Percentiles rank a stretch among this genome's conserved stretches.
Conservation (phyloP, 2,113 vertebrate genomes). For the Oryctolagus cuniculus region DNA sequence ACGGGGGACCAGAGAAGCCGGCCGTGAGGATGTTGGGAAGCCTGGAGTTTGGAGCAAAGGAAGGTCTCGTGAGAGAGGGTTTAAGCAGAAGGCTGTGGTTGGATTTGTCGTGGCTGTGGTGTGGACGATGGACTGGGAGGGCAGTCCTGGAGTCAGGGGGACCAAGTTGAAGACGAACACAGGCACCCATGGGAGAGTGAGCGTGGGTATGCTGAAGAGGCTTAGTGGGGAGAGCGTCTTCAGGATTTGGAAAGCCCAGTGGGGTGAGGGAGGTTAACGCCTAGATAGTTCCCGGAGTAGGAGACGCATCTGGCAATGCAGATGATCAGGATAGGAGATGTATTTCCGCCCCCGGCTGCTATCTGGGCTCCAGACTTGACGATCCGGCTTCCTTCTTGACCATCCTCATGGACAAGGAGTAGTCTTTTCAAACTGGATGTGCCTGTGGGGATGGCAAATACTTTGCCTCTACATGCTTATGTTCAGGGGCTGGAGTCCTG, state of each 20-base stretch:
- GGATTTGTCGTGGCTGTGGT: not conserved
- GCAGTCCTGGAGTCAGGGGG: not conserved
- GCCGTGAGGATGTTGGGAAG: fast-evolving
- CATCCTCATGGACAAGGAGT: not conserved
- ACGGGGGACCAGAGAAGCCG: not conserved
- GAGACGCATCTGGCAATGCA: not conserved
- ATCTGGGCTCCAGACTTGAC: not conserved
- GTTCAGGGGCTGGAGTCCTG: not conserved
- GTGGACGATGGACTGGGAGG: not conserved
- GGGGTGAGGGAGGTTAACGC: not conserved
- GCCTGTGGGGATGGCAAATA: not conserved
- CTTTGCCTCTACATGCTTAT: not conserved
- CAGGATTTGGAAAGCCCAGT: not conserved
- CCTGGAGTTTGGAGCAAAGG: not conserved
- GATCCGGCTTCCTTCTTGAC: not conserved
- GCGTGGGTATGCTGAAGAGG: not conserved
- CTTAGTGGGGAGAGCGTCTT: not conserved
- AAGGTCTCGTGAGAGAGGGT: not conserved
- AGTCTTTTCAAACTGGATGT: not conserved
- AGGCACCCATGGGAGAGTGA: not conserved
- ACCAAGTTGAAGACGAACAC: not conserved
- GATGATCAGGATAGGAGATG: too few relatives aligned
- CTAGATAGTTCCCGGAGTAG: not conserved
- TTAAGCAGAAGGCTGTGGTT: not conserved
- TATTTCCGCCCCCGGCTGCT: not conserved